Evolutionary conservation across 2,888 invertebrate species (phyloP).

Genomic region (Plusia festucae): DNA sequence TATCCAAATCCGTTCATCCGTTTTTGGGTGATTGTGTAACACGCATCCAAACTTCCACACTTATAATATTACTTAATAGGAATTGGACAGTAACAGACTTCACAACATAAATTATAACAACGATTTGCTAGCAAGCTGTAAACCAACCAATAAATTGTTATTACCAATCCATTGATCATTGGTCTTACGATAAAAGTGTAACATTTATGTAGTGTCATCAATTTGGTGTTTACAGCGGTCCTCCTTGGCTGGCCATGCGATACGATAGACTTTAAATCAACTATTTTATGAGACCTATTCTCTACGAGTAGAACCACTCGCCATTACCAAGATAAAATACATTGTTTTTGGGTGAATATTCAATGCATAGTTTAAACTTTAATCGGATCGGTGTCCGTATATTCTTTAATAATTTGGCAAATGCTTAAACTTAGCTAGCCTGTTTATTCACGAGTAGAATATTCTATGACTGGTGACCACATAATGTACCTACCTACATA

Average conservation of each 20-base stretch:
- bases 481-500: too few relatives aligned
- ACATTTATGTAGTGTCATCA: constrained; percentile 36
- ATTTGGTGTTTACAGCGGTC: constrained; percentile 40
- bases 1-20: too few relatives aligned
- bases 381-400: neutral
- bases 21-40: too few relatives aligned
- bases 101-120: neutral
- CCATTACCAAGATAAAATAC: neutral
- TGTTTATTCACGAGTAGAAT: too few relatives aligned
- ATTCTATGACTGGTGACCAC: too few relatives aligned
- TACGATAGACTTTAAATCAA: constrained; percentile 21
- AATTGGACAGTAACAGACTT: neutral
- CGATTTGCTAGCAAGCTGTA: constrained; percentile 16
- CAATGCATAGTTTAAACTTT: neutral
- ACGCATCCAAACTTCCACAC: too few relatives aligned
- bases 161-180: constrained; percentile 12
- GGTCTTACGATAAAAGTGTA: constrained; percentile 20
- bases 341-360: constrained; percentile 6
- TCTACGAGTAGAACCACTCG: neutral
- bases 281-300: constrained; percentile 37
- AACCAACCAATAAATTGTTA: constrained; percentile 40
- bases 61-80: too few relatives aligned
- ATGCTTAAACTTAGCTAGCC: too few relatives aligned
- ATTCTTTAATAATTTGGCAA: neutral
- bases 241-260: constrained; percentile 13